Conservation (phyloP, 2,797 vertebrate species). For the Acestrorhynchus altus region DNA sequence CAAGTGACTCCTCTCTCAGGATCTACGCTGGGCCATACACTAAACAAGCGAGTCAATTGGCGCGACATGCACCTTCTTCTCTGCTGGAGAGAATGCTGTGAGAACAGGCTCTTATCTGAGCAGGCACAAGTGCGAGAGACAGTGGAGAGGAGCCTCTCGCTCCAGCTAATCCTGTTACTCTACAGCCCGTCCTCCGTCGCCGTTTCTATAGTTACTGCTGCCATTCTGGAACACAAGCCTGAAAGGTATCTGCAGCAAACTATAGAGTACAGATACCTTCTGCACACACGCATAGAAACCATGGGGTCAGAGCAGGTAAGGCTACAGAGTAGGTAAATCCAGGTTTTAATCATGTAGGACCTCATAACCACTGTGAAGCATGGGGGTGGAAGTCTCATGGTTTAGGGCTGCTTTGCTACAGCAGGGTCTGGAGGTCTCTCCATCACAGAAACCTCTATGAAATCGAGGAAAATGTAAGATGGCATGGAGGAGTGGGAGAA, state of each 20-base stretch:
- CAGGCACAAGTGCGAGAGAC: constrained; percentile 68
- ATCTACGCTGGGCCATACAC: constrained; percentile 22
- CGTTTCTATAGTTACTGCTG: constrained; percentile 77
- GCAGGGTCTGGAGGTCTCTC: no score
- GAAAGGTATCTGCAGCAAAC: constrained; percentile 59
- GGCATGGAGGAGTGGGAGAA: no score
- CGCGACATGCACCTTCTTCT: constrained; percentile 63
- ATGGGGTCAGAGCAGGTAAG: no score
- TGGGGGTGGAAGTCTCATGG: no score
- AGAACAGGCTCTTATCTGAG: constrained; percentile 70
- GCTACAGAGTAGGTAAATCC: no score
- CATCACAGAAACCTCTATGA: no score
- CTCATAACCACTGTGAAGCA: no score
- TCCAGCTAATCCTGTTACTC: constrained; percentile 75
- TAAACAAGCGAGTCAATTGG: constrained; percentile 68
- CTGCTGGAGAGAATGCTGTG: constrained; percentile 61
- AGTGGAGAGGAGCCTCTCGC: constrained; percentile 65
- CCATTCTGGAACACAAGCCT: constrained; percentile 63
- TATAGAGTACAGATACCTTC: constrained; percentile 63
- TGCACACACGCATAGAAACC: constrained; percentile 19
- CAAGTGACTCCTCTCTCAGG: constrained; percentile 68
- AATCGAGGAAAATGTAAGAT: no score
- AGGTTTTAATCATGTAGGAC: no score
- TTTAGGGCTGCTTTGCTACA: no score
- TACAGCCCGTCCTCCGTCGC: constrained; percentile 64